Evolutionary conservation across 37 sponge, comb jelly and placozoan genomes (phyloP).

Genomic region (Halisarca cf. caerulea): DNA sequence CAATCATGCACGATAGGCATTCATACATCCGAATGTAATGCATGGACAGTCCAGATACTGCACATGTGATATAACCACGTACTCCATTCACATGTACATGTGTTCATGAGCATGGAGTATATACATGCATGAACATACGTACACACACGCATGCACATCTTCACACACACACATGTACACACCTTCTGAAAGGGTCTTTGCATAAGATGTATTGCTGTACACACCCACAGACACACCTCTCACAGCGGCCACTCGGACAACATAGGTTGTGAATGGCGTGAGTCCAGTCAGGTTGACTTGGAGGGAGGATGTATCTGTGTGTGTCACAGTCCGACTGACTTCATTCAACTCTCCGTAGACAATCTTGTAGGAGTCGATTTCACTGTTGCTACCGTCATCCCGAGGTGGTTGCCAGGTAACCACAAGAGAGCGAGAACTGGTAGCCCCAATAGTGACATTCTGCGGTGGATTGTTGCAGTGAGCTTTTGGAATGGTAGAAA

Average conservation of each 20-base stretch:
- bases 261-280: neutral
- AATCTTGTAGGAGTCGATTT: neutral
- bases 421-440: neutral
- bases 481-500: too few species aligned
- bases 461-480: neutral
- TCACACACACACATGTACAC: neutral
- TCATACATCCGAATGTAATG: too few species aligned
- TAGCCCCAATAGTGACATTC: neutral
- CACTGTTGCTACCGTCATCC: neutral
- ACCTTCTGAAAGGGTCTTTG: constrained; percentile 4
- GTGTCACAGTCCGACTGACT: neutral
- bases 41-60: too few species aligned
- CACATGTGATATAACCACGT: too few species aligned
- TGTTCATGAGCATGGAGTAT: too few species aligned
- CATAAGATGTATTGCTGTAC: constrained; percentile 1
- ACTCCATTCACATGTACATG: too few species aligned
- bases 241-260: neutral
- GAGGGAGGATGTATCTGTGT: neutral
- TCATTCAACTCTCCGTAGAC: neutral
- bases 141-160: neutral
- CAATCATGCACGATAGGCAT: too few species aligned
- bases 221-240: neutral
- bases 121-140: too few species aligned
- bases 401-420: neutral
- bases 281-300: neutral